These are phyloP conservation scores for Micromesistius poutassou DNA, from an alignment of 2,797 vertebrate genomes.

Conservation along the genomic window DNA sequence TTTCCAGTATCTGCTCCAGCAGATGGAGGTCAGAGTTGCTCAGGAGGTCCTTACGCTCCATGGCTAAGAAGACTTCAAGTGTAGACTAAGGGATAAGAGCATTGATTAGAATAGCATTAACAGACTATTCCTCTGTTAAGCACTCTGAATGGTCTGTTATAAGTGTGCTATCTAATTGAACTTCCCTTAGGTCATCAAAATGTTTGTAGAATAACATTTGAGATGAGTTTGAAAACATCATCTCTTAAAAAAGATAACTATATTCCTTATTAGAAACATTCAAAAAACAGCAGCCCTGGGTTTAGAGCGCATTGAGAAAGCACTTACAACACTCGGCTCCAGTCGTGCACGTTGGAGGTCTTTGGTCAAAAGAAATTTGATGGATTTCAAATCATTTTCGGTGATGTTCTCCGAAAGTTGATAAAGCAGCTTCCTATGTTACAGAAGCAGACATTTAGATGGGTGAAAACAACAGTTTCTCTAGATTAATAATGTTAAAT, in stretches of 20 bases:
- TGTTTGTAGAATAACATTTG: background rate
- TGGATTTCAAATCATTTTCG: background rate
- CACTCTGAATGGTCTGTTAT: background rate
- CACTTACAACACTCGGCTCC: constrained; percentile 62
- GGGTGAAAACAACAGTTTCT: background rate
- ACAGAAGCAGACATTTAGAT: background rate
- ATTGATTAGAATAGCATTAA: background rate
- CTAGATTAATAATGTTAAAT: background rate
- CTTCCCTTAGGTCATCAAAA: background rate
- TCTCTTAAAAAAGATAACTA: background rate
- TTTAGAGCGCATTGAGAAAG: background rate
- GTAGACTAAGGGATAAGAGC: constrained; percentile 67
- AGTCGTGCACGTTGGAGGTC: constrained; percentile 51
- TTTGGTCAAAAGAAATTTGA: constrained; percentile 70
- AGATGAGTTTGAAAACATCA: background rate
- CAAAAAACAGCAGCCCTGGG: too few relatives aligned
- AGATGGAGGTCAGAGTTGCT: constrained; percentile 57
- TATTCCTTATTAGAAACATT: too few relatives aligned
- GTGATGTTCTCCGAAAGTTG: background rate
- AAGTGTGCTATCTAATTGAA: background rate
- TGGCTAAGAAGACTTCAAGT: constrained; percentile 72
- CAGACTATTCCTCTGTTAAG: background rate
- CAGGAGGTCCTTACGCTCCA: constrained; percentile 76
- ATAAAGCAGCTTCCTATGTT: background rate
- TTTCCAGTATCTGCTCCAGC: constrained; percentile 55